Conservation (phyloP, 37 sponge, comb jelly and placozoan species). For the Beroe forskalii region DNA sequence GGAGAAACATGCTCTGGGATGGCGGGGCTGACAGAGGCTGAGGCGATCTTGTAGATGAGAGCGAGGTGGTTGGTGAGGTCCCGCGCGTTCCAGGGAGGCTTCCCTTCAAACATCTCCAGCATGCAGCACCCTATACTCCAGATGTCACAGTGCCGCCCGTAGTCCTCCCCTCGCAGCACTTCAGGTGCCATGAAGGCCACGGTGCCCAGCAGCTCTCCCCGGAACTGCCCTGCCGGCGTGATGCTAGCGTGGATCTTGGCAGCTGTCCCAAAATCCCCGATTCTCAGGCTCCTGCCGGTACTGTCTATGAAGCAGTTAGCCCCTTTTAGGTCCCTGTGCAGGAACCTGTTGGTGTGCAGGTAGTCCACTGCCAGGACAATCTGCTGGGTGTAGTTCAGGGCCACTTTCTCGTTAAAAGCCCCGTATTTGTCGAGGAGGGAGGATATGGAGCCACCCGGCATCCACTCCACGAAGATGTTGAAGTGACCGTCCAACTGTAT, state of each 20-base stretch:
- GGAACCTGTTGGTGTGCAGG: constrained; percentile 78
- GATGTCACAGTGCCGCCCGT: constrained; percentile 83
- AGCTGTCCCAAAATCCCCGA: constrained; percentile 84
- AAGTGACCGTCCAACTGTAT: constrained; percentile 76
- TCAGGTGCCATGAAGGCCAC: constrained; percentile 93
- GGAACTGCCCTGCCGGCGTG: constrained; percentile 77
- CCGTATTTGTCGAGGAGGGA: constrained; percentile 75
- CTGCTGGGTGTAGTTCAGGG: constrained; percentile 72
- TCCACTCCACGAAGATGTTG: constrained; percentile 88
- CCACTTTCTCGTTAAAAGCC: constrained; percentile 71
- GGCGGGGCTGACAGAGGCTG: constrained; percentile 72
- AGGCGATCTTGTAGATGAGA: constrained; percentile 85
- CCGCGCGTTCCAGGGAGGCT: constrained; percentile 80
- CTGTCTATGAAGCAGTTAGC: constrained; percentile 82
- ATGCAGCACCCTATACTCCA: constrained; percentile 85
- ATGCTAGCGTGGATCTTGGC: constrained; percentile 73
- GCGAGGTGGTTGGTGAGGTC: constrained; percentile 76
- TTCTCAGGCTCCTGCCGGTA: constrained; percentile 73
- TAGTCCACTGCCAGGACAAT: constrained; percentile 73
- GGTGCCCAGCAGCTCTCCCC: constrained; percentile 78
- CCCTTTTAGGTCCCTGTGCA: constrained; percentile 81
- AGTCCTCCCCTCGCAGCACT: constrained; percentile 73
- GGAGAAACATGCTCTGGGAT: constrained; percentile 70
- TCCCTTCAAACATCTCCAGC: constrained; percentile 82
- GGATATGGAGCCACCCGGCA: constrained; percentile 84